phyloP scores from a whole-genome alignment of 2,797 vertebrate species.

The Gymnothorax javanicus region DNA sequence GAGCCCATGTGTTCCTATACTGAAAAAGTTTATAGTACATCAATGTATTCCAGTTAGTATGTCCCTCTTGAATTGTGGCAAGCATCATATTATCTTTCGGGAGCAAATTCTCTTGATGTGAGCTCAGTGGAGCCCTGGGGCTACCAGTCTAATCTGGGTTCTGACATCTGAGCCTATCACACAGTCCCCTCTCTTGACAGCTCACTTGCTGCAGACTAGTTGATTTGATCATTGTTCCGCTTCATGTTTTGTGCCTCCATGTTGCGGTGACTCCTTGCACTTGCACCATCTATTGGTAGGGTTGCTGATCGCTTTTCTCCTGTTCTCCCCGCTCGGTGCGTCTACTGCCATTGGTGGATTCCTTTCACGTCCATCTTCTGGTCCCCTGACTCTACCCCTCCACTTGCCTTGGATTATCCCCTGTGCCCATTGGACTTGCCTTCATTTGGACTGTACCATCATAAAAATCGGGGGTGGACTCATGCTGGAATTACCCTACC shows the following conservation, averaged over 20 bases:
- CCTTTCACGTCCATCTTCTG: conserved; percentile 38
- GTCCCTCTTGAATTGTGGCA: too few relatives aligned
- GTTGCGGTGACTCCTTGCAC: conserved; percentile 67
- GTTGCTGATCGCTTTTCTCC: conserved; percentile 84
- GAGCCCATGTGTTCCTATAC: too few relatives aligned
- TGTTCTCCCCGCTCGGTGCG: conserved; percentile 73
- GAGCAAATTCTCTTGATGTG: too few relatives aligned
- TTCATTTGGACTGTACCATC: conserved; percentile 35
- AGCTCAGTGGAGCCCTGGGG: not conserved
- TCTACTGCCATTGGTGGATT: conserved; percentile 17
- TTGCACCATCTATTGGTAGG: conserved; percentile 70
- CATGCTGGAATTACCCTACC: conserved; percentile 22
- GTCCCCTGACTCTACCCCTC: conserved; percentile 17
- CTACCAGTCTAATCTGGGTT: not conserved
- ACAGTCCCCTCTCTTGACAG: conserved; percentile 13
- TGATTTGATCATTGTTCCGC: conserved; percentile 66
- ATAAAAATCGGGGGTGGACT: not conserved
- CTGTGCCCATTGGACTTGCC: conserved; percentile 17
- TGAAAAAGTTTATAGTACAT: too few relatives aligned
- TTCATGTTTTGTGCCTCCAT: conserved; percentile 73
- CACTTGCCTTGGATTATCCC: not conserved
- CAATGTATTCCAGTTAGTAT: too few relatives aligned
- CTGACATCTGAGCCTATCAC: not conserved
- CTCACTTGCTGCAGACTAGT: conserved; percentile 38
- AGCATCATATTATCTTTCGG: too few relatives aligned